Percentiles rank a stretch among this genome's conserved stretches.
phyloP scores from a whole-genome alignment of 37 sponge, comb jelly and placozoan genomes.

The Cladorhizidae sp. region DNA sequence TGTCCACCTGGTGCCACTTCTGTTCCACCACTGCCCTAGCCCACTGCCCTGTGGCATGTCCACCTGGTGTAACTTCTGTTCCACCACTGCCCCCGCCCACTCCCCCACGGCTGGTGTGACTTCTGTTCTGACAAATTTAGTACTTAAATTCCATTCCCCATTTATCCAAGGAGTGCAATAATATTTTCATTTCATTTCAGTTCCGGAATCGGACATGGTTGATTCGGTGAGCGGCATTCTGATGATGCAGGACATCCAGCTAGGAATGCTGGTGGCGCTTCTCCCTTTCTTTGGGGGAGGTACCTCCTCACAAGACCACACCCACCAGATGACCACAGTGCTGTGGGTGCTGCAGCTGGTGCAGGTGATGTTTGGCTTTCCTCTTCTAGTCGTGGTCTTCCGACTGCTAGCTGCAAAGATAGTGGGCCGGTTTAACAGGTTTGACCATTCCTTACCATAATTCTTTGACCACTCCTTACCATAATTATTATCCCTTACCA shows the following conservation, averaged over 20 bases:
- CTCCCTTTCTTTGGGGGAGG: conserved; percentile 63
- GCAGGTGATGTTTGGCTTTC: conserved; percentile 45
- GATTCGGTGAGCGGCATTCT: conserved; percentile 67
- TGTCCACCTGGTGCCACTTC: no score
- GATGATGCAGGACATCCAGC: conserved; percentile 88
- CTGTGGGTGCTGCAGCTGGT: conserved; percentile 32
- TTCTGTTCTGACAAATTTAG: not conserved
- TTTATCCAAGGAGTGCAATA: not conserved
- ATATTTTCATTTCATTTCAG: conserved; percentile 8
- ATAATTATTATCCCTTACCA: no score
- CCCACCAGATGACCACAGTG: not conserved
- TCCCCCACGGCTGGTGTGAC: no score
- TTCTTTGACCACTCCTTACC: no score
- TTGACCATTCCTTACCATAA: not conserved
- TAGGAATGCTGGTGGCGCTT: conserved; percentile 74
- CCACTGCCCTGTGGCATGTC: no score
- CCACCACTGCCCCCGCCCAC: not conserved
- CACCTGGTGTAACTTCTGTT: no score
- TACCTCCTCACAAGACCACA: not conserved
- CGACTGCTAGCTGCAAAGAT: conserved; percentile 15
- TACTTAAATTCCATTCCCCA: not conserved
- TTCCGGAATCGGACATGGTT: conserved; percentile 28
- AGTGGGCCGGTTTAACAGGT: conserved; percentile 54
- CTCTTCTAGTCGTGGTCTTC: conserved; percentile 39
- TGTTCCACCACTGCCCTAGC: no score